Base-by-base conservation (phyloP, 1,140 invertebrate genomes). In the Paramacrobiotus metropolitanus region DNA sequence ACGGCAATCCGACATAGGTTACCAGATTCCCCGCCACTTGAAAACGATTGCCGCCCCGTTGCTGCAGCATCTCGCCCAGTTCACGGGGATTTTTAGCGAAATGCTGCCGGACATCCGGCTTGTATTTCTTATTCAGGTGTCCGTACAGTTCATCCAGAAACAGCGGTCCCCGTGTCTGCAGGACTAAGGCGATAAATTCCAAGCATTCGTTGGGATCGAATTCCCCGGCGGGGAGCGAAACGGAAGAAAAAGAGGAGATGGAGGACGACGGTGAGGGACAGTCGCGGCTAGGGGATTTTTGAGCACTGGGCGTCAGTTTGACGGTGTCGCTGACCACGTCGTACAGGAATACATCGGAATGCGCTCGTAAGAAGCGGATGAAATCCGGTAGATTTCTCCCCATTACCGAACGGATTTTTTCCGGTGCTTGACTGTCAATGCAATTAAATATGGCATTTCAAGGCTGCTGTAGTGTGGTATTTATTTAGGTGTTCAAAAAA, bases 371-470 rank as follows among this genome's bases (percentile, higher is more conserved):
- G 24, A 55, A 55, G 4, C 48, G 48, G 48, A 55, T 55, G 24
- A 55, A 55, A 55, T 55, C 48, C 4, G 48, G 48, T 9, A 55
- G 48, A 24, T 55, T 55, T 9, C 48, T 15, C 9, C 48, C 48
- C 48, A 55, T 55, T 24, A 55, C 24, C 4, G 4, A 20, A 15
- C 48, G 48, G 15, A 55, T 55, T 28, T 55, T 55, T 55, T 55
- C 48, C 15, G 48, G 48, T 20, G 48, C 48, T 55, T 55, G 48
- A 55, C 48, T 55, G 48, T 55, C 48, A 55, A 40, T n/a, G 9
- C 9, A 40, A n/a, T 40, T 9, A 40, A 40, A n/a, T 40, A n/a
- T n/a, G n/a, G n/a, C n/a, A n/a, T n/a, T n/a, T n/a, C n/a, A n/a
- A n/a, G n/a, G n/a, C n/a, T n/a, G n/a, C n/a, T n/a, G n/a, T n/a